Evolutionary conservation across 2,113 vertebrate genomes (phyloP), one percentile per base, ranked within the genome.

Genomic region (Chaenocephalus aceratus): DNA sequence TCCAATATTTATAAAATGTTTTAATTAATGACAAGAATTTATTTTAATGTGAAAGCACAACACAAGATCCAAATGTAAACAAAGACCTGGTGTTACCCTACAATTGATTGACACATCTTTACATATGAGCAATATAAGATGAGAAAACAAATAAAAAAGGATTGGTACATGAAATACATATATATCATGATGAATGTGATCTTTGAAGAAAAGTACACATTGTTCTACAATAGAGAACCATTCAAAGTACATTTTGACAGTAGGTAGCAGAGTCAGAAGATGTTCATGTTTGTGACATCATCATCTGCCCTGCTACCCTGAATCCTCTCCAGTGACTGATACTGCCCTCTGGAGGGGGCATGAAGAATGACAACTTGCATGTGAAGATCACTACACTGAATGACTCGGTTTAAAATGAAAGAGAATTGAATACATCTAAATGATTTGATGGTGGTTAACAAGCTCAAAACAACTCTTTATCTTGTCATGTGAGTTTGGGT

Each of bases 321-420:
- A 59, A 56, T 51, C 51, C 57, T 2, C 51, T 44, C 14, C 21
- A 53, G 46, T 30, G 21, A 23, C 26, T n/a, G n/a, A 83, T 4
- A 26, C 21, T 14, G 74, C 75, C 80, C 80, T 69, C 87, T 87
- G 21, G 72, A 62, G 85, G 78, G 0, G 0, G 13, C 1, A 67
- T n/a, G 3, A 16, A 10, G 57, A 34, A 78, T 7, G 13, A 76
- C 52, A 61, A 0, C 2, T 63, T 46, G 11, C 18, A 44, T 26
- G 5, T 13, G 5, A 30, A 11, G 1, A 48, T 46, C 23, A 51
- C 11, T n/a, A 3, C 1, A 48, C 46, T 48, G 21, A 63, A 52
- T 12, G 0, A 23, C 2, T 0, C 60, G 12, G 2, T 41, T 41
- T 41, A 7, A 41, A 41, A 41, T 30, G 30, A 30, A 30, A 41